Evolutionary conservation across 2,888 invertebrate genomes (phyloP).

Genomic region (Conus canariensis): DNA sequence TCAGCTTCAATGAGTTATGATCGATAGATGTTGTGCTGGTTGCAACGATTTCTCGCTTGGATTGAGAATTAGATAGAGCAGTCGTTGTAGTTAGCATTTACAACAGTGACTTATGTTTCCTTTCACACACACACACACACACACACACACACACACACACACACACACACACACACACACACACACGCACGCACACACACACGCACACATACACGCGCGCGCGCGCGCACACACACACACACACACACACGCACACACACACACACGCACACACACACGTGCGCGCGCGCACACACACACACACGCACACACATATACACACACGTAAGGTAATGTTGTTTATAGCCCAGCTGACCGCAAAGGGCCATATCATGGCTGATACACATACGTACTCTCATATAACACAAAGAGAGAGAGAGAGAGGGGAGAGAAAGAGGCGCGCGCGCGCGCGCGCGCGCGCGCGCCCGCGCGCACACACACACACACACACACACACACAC

Average conservation of each 20-base stretch:
- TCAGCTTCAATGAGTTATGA: no score
- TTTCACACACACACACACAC: neutral
- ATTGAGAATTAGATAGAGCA: no score
- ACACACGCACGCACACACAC: neutral
- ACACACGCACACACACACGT: neutral
- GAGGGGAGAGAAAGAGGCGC: no score
- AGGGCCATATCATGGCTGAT: no score
- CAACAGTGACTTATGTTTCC: neutral
- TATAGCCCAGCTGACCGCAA: no score
- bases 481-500: neutral
- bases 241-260: neutral
- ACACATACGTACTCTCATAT: no score
- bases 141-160: neutral
- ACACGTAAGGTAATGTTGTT: no score
- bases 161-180: constrained; percentile 13
- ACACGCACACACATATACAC: neutral
- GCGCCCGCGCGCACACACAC: neutral
- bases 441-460: neutral
- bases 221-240: neutral
- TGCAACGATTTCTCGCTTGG: no score
- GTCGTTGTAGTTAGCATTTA: neutral
- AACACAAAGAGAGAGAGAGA: no score
- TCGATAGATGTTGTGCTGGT: no score
- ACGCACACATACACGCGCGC: neutral
- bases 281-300: neutral